phyloP scores from a whole-genome alignment of 1,140 invertebrate genomes.

The Meloidogyne floridensis region DNA sequence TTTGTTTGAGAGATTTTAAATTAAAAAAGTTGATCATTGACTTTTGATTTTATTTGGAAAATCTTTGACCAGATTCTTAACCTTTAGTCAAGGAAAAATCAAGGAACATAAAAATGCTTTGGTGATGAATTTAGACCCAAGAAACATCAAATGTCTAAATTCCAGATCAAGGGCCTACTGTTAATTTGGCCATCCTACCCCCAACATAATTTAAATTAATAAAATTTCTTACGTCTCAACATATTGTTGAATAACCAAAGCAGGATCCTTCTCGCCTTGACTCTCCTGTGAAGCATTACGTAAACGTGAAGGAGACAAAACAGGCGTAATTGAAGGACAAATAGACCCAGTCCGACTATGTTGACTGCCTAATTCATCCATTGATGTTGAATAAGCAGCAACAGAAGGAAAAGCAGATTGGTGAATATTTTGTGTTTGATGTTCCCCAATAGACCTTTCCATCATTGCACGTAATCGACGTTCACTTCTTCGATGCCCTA shows the following conservation, averaged over 20 bases:
- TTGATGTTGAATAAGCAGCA: slow-evolving; percentile 11
- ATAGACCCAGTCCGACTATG: slow-evolving; percentile 18
- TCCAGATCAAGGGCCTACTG: too few species aligned
- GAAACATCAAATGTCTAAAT: too few species aligned
- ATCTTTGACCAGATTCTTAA: too few species aligned
- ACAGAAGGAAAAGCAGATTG: background rate
- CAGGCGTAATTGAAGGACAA: slow-evolving; percentile 47
- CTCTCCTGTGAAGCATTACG: slow-evolving; percentile 29
- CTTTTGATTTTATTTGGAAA: too few species aligned
- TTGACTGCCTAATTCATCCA: slow-evolving; percentile 13
- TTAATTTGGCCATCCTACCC: too few species aligned
- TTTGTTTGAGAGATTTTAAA: too few species aligned
- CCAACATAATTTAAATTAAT: too few species aligned
- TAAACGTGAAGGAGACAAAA: slow-evolving; percentile 46
- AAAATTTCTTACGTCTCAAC: slow-evolving; percentile 39
- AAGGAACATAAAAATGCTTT: too few species aligned
- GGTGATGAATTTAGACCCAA: too few species aligned
- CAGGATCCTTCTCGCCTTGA: slow-evolving; percentile 34
- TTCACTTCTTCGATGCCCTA: slow-evolving; percentile 14
- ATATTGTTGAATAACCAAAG: slow-evolving; percentile 40
- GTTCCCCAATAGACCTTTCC: slow-evolving; percentile 11
- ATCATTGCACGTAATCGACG: background rate
- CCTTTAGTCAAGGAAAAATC: too few species aligned
- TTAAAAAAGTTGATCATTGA: too few species aligned
- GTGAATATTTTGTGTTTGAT: background rate